Evolutionary conservation across 2,888 invertebrate genomes (phyloP), one percentile per base, ranked within the genome.

Genomic region (Priapulus caudatus): DNA sequence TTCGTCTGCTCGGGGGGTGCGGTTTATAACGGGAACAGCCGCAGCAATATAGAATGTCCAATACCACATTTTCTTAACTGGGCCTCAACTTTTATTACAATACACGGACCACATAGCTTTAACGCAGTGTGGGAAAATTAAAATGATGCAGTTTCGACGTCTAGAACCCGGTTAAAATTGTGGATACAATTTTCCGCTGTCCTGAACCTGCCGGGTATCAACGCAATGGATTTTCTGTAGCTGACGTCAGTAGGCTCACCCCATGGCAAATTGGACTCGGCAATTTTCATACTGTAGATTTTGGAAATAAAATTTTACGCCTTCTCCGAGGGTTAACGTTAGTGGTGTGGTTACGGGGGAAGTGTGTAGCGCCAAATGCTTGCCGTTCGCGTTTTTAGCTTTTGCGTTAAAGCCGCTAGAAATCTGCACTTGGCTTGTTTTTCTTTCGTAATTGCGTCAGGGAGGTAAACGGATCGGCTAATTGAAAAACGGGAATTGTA

Each of bases 11-110:
- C 33, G n/a, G 33, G 33, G 33, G n/a, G 33, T 10, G 33, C n/a
- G 33, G 33, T 33, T 33, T 33, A 33, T 33, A 33, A 33, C 33
- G 33, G 33, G 33, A 33, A 33, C n/a, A 33, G 33, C 33, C 33
- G 33, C 33, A 10, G 33, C 33, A 33, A 33, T 33, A 33, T 33
- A 33, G 33, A 33, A 33, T 33, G 33, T 33, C 33, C 10, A 33
- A 33, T 33, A 33, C 33, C 33, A 33, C 33, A 33, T 33, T 33
- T 33, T 33, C 33, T 33, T 33, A 33, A 33, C 33, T 10, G n/a
- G 33, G 33, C n/a, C 33, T n/a, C 10, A 33, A 33, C 10, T 33
- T 33, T 33, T 33, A 33, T 33, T 33, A n/a, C n/a, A 10, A 33
- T n/a, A 33, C 10, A n/a, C 10, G 10, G 10, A 10, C n/a, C 10